These are phyloP conservation scores for Drosophila leonis DNA, from an alignment of 2,888 invertebrate species.

Conservation along the genomic window DNA sequence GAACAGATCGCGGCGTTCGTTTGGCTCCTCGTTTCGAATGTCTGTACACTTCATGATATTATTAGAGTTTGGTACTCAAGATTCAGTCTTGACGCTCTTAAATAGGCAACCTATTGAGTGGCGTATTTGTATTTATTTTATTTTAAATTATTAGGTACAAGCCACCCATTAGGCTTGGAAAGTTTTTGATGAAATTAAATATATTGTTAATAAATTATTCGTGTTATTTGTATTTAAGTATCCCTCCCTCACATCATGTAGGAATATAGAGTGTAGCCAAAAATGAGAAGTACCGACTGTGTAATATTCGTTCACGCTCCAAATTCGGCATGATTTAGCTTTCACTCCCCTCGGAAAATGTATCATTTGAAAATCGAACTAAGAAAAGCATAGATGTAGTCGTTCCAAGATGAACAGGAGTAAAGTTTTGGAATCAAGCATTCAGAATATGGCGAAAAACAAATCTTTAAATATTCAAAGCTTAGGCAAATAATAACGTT, in stretches of 20 bases:
- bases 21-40: background rate
- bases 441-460: background rate
- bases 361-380: background rate
- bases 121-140: background rate
- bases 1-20: conserved; percentile 71
- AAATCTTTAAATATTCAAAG: background rate
- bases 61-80: background rate
- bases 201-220: conserved; percentile 49
- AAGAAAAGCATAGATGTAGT: too few relatives aligned
- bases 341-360: too few relatives aligned
- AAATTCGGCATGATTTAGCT: too few relatives aligned
- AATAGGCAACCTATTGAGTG: conserved; percentile 22
- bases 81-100: conserved; percentile 20
- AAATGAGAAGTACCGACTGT: background rate
- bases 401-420: too few relatives aligned
- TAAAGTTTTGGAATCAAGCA: background rate
- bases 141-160: conserved; percentile 25
- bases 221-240: background rate
- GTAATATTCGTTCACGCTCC: background rate
- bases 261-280: background rate
- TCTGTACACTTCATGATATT: conserved; percentile 20
- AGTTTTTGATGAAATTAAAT: conserved; percentile 19
- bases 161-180: background rate
- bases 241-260: accelerated
- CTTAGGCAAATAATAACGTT: background rate